phyloP scores from a whole-genome alignment of 2,113 vertebrate species.

The Albula glossodonta region DNA sequence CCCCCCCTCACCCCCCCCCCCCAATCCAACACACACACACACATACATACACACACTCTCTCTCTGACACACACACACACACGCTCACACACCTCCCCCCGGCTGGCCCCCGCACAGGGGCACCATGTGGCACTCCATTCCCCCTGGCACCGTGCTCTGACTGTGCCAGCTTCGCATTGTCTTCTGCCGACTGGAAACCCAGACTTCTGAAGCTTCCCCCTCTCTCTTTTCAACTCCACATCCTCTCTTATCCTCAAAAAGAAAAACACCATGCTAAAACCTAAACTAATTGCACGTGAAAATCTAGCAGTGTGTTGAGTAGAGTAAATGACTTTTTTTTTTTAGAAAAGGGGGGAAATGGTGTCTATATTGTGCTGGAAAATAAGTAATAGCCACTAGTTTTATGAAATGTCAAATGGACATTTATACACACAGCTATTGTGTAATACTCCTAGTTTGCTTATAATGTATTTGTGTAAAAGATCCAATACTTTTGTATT shows the following conservation, averaged over 20 bases:
- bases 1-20: slow-evolving; percentile 33
- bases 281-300: neutral
- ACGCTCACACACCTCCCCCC: slow-evolving; percentile 58
- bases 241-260: slow-evolving; percentile 37
- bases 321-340: neutral
- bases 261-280: neutral
- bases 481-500: neutral
- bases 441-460: neutral
- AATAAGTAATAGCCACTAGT: neutral
- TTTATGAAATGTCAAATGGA: neutral
- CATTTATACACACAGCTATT: neutral
- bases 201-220: slow-evolving; percentile 39
- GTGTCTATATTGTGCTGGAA: neutral
- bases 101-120: slow-evolving; percentile 70
- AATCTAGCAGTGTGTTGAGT: neutral
- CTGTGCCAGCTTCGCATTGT: slow-evolving; percentile 71
- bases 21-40: slow-evolving; percentile 30
- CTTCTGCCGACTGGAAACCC: slow-evolving; percentile 67
- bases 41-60: slow-evolving; percentile 19
- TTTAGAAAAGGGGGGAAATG: neutral
- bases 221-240: neutral
- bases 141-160: slow-evolving; percentile 66
- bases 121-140: slow-evolving; percentile 74
- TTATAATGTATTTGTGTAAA: neutral
- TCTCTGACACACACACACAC: slow-evolving; percentile 25